These are phyloP conservation scores for Diachasma alloeum DNA, from an alignment of 1,140 invertebrate genomes.

Conservation along the genomic window DNA sequence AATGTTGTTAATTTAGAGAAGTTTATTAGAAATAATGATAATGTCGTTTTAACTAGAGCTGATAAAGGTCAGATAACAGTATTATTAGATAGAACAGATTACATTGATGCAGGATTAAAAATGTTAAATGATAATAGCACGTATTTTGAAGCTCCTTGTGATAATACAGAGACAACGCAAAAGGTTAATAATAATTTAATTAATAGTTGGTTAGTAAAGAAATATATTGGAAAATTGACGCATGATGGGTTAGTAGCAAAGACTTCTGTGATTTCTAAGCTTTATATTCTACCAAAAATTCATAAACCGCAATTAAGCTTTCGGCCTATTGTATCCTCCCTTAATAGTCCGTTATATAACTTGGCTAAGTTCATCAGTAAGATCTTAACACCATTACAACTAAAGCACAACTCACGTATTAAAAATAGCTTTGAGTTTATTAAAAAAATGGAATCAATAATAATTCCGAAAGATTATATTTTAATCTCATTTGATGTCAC, in stretches of 20 bases:
- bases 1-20: no score
- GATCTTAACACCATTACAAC: no score
- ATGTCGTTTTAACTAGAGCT: not conserved
- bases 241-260: not conserved
- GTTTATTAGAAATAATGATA: not conserved
- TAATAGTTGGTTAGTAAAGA: not conserved
- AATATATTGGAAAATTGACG: not conserved
- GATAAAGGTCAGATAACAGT: not conserved
- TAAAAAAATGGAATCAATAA: slow-evolving; percentile 14
- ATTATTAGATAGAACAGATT: not conserved
- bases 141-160: not conserved
- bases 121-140: not conserved
- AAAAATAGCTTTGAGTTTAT: slow-evolving; percentile 32
- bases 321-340: not conserved
- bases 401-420: no score
- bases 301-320: not conserved
- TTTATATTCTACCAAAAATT: slow-evolving; percentile 3
- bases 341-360: not conserved
- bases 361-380: not conserved
- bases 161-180: not conserved
- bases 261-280: not conserved
- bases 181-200: not conserved
- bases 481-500: slow-evolving; percentile 31
- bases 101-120: not conserved
- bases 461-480: not conserved